These are phyloP conservation scores for Delia radicum DNA, from an alignment of 1,140 invertebrate species.

Conservation along the genomic window DNA sequence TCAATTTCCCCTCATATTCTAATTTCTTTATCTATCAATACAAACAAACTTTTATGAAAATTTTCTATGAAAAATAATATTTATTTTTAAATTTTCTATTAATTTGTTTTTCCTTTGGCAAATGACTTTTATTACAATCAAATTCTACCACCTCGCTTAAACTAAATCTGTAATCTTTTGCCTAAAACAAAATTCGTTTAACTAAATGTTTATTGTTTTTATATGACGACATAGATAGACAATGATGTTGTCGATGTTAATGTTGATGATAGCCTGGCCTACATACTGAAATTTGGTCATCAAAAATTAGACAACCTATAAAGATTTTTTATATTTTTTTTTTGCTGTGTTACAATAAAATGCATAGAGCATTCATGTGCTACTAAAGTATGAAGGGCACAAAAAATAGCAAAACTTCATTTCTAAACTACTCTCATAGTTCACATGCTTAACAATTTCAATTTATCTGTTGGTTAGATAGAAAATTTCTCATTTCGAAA, in stretches of 20 bases:
- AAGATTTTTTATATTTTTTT: not conserved
- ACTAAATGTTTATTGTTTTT: too few relatives aligned
- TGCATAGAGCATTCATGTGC: not conserved
- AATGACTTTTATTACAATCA: too few relatives aligned
- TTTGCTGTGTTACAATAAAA: not conserved
- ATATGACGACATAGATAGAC: not conserved
- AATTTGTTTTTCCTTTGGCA: too few relatives aligned
- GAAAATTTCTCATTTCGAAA: not conserved
- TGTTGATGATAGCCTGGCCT: not conserved
- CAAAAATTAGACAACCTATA: not conserved
- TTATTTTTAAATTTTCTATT: too few relatives aligned
- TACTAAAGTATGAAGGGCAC: not conserved
- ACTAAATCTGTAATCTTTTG: too few relatives aligned
- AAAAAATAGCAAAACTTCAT: not conserved
- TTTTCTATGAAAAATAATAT: too few relatives aligned
- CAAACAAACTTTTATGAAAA: too few relatives aligned
- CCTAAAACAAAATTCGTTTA: too few relatives aligned
- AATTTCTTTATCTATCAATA: too few relatives aligned
- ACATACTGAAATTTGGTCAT: not conserved
- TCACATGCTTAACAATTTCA: constrained; percentile 4
- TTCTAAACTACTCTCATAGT: not conserved
- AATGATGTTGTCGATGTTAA: not conserved
- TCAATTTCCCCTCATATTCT: too few relatives aligned
- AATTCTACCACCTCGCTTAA: too few relatives aligned
- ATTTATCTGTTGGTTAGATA: constrained; percentile 1